These are phyloP conservation scores for Ardeotis arabs DNA, from an alignment of 2,113 vertebrate species.

Conservation along the genomic window DNA sequence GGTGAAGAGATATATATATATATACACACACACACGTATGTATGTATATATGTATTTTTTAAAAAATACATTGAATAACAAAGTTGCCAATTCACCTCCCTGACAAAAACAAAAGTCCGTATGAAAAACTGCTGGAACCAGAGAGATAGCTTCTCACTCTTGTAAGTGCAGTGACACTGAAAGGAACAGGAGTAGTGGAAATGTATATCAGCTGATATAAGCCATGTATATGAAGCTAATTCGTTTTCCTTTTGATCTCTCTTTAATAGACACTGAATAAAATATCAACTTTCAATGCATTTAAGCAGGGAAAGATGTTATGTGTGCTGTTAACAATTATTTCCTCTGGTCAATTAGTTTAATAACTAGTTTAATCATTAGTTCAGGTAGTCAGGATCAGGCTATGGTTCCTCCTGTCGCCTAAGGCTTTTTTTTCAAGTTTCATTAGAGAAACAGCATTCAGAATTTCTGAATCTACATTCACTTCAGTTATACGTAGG, in stretches of 20 bases:
- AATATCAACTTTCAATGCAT: not conserved
- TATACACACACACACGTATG: too few relatives aligned
- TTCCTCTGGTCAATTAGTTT: not conserved
- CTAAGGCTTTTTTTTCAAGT: not conserved
- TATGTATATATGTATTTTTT: not conserved
- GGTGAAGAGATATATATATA: not conserved
- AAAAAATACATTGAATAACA: not conserved
- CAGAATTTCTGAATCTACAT: not conserved
- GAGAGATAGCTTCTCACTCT: not conserved
- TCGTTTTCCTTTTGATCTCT: not conserved
- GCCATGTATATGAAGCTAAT: not conserved
- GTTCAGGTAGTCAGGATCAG: not conserved
- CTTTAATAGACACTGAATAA: not conserved
- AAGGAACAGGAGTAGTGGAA: not conserved
- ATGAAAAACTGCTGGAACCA: not conserved
- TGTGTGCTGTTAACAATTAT: not conserved
- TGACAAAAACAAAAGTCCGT: not conserved
- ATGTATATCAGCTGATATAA: not conserved
- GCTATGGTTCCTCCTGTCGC: not conserved
- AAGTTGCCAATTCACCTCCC: not conserved
- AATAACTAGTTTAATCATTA: not conserved
- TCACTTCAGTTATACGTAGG: not conserved
- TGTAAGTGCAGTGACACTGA: not conserved
- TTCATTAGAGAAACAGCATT: not conserved
- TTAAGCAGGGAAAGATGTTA: not conserved